Conservation (phyloP, 2,113 vertebrate genomes). For the Nibea coibor region DNA sequence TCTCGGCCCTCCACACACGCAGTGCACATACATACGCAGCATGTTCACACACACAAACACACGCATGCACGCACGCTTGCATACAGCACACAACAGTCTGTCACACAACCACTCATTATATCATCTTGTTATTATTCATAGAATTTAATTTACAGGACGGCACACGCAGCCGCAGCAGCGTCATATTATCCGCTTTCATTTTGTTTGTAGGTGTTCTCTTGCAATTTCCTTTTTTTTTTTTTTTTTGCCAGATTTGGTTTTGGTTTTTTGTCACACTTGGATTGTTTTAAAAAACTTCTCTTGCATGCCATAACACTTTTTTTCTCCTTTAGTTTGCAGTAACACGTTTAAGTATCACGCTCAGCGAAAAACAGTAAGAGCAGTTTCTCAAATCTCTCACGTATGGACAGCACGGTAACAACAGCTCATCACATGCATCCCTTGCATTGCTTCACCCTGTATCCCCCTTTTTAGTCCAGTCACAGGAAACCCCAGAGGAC, state of each 20-base stretch:
- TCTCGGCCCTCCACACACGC: conserved; percentile 45
- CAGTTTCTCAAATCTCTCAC: conserved; percentile 74
- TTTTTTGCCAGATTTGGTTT: conserved; percentile 70
- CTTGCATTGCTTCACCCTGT: conserved; percentile 66
- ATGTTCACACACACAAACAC: conserved; percentile 28
- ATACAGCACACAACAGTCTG: conserved; percentile 47
- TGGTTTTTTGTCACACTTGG: conserved; percentile 75
- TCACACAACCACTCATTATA: conserved; percentile 57
- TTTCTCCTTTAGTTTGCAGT: conserved; percentile 60
- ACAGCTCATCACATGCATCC: conserved; percentile 64
- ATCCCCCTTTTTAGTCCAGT: conserved; percentile 32
- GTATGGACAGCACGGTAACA: conserved; percentile 65
- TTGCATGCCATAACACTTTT: conserved; percentile 69
- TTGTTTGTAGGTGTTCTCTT: conserved; percentile 69
- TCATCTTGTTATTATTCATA: conserved; percentile 49
- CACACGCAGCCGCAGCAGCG: conserved; percentile 51
- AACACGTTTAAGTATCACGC: conserved; percentile 37
- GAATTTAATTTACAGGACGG: conserved; percentile 55
- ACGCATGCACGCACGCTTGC: conserved; percentile 25
- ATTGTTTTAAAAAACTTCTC: conserved; percentile 70
- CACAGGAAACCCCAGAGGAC: conserved; percentile 43
- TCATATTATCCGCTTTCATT: conserved; percentile 70
- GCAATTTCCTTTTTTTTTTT: conserved; percentile 55
- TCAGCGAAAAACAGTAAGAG: conserved; percentile 52
- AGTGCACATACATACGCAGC: conserved; percentile 25